A percentile compares a stretch with the other conserved stretches of the same genome.
Evolutionary conservation across 2,113 vertebrate genomes (phyloP).

Genomic region (Chaenogobius annularis): DNA sequence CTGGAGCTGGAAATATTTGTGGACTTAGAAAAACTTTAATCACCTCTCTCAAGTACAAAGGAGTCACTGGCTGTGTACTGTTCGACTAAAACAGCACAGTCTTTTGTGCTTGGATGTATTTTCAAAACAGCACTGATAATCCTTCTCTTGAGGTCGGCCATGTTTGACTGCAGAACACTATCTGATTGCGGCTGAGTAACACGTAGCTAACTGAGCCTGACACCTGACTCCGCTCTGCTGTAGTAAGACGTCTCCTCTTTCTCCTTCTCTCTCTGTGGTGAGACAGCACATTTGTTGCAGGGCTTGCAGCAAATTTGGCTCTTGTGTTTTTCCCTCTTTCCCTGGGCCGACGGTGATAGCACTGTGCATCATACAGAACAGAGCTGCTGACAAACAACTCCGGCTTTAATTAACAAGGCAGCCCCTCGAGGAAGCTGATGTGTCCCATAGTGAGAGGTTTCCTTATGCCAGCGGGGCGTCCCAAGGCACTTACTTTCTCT

Average conservation of each 20-base stretch:
- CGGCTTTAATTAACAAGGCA: slow-evolving; percentile 68
- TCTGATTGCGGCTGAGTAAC: slow-evolving; percentile 31
- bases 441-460: slow-evolving; percentile 60
- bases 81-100: not conserved
- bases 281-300: slow-evolving; percentile 64
- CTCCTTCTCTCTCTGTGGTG: slow-evolving; percentile 20
- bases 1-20: not conserved
- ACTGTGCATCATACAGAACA: slow-evolving; percentile 62
- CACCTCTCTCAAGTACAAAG: not conserved
- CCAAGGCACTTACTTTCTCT: slow-evolving; percentile 37
- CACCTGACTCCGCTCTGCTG: slow-evolving; percentile 34
- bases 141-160: not conserved
- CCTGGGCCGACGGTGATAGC: slow-evolving; percentile 39
- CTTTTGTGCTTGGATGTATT: not conserved
- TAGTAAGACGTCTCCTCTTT: slow-evolving; percentile 44
- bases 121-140: not conserved
- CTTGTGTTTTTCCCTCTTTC: slow-evolving; percentile 47
- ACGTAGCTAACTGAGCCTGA: slow-evolving; percentile 29
- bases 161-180: slow-evolving; percentile 12
- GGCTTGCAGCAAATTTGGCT: slow-evolving; percentile 50
- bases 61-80: not conserved
- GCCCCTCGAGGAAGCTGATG: slow-evolving; percentile 49
- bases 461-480: slow-evolving; percentile 64
- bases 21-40: not conserved
- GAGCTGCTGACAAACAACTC: slow-evolving; percentile 63